Conservation (phyloP, 2,113 vertebrate species). For the Nymphicus hollandicus region DNA sequence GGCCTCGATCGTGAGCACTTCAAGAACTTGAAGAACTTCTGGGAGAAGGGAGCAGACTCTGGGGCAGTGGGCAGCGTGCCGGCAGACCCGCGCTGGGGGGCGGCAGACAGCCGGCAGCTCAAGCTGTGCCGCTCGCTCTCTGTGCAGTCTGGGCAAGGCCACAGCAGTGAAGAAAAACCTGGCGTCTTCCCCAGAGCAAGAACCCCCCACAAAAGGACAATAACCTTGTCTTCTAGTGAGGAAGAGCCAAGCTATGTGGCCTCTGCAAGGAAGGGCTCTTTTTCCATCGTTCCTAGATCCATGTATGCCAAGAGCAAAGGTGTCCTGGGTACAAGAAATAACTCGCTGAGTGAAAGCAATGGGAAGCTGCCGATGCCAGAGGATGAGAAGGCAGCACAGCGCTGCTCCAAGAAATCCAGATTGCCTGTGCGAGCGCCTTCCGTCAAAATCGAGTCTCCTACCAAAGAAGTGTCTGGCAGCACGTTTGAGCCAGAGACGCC, state of each 20-base stretch:
- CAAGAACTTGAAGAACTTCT: slow-evolving; percentile 67
- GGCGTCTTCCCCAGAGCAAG: not conserved
- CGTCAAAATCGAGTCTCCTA: not conserved
- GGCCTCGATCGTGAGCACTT: slow-evolving; percentile 52
- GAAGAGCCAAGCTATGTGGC: slow-evolving; percentile 43
- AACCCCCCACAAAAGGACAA: slow-evolving; percentile 48
- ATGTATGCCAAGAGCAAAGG: slow-evolving; percentile 6
- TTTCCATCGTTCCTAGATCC: not conserved
- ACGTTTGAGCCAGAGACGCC: not conserved
- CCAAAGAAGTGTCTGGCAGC: not conserved
- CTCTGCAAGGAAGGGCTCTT: slow-evolving; percentile 17
- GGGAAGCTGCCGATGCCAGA: not conserved
- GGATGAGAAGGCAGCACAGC: slow-evolving; percentile 19
- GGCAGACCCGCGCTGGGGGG: not conserved
- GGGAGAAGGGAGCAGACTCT: slow-evolving; percentile 67
- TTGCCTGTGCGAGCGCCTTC: slow-evolving; percentile 53
- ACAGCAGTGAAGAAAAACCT: not conserved
- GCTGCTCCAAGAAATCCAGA: slow-evolving; percentile 60
- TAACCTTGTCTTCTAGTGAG: slow-evolving; percentile 59
- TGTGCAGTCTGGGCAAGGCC: not conserved
- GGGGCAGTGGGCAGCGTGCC: not conserved
- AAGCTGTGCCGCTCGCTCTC: not conserved
- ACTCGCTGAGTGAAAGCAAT: not conserved
- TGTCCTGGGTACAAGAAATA: not conserved
- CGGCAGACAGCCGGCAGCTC: not conserved